Base-by-base conservation (phyloP, 2,797 vertebrate genomes). In the Nannoperca australis region DNA sequence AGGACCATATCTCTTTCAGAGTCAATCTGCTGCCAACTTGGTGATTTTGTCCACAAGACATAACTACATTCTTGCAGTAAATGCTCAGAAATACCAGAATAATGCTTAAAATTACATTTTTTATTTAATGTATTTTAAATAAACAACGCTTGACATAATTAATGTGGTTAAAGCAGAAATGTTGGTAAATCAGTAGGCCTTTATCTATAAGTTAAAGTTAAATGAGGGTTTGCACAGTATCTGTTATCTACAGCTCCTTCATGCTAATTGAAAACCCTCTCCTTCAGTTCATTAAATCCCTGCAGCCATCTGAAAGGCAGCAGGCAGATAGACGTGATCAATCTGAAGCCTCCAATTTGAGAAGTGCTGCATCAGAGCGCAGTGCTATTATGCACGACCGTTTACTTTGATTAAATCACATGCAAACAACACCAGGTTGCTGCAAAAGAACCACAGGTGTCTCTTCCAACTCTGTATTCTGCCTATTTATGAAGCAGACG, bases 361-460 rank as follows among this genome's bases (percentile, higher is more conserved):
- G 22, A 50, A 59, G 54, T 47, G 75, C 73, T 58, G 34, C 24
- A 20, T 38, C 59, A 53, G 71, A 68, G 54, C 32, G 22, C 63
- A 30, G 47, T 34, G 63, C 62, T 40, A 73, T 83, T 74, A 81
- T 11, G 44, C 70, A 51, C 24, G 13, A 62, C 51, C 27, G 64
- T 81, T 79, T 77, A 72, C 53, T 83, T 55, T 81, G 69, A 87
- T 81, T 70, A 45, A 72, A 78, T 81, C 62, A 18, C 62, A 71
- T 70, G 65, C 68, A 85, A 75, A 84, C 5, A 15, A 53, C 61
- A 73, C 49, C 56, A 7, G 44, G 54, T 65, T 54, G 49, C 40
- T 54, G 6, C 49, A 50, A 42, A 61, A 64, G 70, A 65, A 59
- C 59, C 36, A 14, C 55, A 62, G 22, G 53, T 7, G 24, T 55